phyloP scores from a whole-genome alignment of 2,888 invertebrate genomes.

The Trissoscelio sp. region DNA sequence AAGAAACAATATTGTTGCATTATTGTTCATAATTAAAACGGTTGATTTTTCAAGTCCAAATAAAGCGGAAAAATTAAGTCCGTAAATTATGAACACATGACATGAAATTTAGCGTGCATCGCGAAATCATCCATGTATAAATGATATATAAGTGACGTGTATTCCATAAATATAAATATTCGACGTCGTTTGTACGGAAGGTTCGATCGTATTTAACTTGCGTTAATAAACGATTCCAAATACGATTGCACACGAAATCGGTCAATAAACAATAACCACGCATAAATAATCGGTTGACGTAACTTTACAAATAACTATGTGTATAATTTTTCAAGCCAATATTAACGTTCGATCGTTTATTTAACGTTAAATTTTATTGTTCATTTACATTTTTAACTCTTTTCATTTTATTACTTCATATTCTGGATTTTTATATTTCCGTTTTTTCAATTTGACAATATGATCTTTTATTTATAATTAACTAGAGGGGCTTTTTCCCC shows the following conservation, averaged over 20 bases:
- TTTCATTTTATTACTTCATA: not conserved
- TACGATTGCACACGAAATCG: conserved; percentile 10
- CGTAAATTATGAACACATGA: conserved; percentile 13
- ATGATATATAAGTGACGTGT: conserved; percentile 20
- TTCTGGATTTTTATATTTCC: not conserved
- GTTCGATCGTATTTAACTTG: conserved; percentile 23
- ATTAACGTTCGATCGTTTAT: not conserved
- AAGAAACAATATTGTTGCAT: not conserved
- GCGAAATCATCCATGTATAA: conserved; percentile 15
- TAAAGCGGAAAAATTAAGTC: conserved; percentile 19
- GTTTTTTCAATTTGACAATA: too few species aligned
- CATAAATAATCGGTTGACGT: not conserved
- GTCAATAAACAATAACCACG: conserved; percentile 6
- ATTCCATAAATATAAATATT: conserved; percentile 34
- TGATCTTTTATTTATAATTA: too few species aligned
- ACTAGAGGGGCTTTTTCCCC: too few species aligned
- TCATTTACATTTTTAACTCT: not conserved
- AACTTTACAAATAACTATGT: not conserved
- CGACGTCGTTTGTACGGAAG: conserved; percentile 7
- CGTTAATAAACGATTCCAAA: conserved; percentile 21
- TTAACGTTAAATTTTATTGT: too few species aligned
- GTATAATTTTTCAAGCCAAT: not conserved
- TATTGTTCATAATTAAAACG: not conserved
- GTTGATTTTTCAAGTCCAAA: not conserved
- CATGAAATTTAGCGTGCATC: conserved; percentile 11